Percentiles rank a stretch among this genome's conserved stretches.
Evolutionary conservation across 2,797 vertebrate species (phyloP).

Genomic region (Ctenosaura bakeri): DNA sequence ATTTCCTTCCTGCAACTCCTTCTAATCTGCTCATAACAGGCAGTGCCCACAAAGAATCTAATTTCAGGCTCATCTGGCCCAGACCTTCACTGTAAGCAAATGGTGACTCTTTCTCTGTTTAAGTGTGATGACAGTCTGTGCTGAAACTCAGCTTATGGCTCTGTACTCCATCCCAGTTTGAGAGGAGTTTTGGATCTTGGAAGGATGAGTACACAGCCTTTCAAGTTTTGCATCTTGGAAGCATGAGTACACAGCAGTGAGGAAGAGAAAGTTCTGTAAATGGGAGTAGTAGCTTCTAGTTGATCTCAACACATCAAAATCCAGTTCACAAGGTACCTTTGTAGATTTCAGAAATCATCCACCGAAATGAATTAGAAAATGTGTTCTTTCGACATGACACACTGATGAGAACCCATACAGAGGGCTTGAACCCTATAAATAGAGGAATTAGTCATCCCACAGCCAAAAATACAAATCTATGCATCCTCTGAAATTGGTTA

Average conservation of each 20-base stretch:
- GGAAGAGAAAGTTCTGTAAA: background rate
- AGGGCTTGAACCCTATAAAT: conserved; percentile 9
- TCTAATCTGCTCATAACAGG: conserved; percentile 7
- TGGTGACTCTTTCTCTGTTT: background rate
- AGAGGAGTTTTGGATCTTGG: background rate
- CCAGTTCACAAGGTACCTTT: background rate
- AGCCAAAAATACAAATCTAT: conserved; percentile 13
- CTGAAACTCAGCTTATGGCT: background rate
- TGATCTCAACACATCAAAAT: conserved; percentile 1
- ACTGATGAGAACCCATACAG: background rate
- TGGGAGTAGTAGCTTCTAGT: background rate
- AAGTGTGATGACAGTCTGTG: background rate
- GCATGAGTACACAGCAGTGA: background rate
- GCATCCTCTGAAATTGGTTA: background rate
- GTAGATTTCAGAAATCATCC: background rate
- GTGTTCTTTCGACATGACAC: conserved; percentile 9
- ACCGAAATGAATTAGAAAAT: conserved; percentile 16
- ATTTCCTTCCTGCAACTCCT: conserved; percentile 1
- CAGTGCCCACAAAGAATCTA: background rate
- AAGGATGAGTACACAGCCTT: background rate
- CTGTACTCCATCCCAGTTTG: background rate
- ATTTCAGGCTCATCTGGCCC: background rate
- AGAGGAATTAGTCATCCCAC: background rate
- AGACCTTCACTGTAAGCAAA: background rate
- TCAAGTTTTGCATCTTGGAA: conserved; percentile 4